These are phyloP conservation scores for Gonatopus flavifemur DNA, from an alignment of 1,140 invertebrate species.

Conservation along the genomic window DNA sequence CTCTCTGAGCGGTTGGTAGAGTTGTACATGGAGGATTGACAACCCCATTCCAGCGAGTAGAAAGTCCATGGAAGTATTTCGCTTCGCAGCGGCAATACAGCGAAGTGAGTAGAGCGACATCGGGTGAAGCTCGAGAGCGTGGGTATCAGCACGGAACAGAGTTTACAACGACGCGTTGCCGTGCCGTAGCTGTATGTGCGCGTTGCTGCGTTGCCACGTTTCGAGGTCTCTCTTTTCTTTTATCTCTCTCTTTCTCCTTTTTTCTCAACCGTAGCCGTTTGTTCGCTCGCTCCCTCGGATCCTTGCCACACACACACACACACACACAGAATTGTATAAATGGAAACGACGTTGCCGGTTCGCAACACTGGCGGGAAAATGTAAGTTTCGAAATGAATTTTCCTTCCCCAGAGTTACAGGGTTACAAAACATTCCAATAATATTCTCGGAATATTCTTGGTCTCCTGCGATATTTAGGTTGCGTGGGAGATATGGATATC, in stretches of 20 bases:
- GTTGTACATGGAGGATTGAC: constrained; percentile 21
- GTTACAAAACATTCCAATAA: too few species aligned
- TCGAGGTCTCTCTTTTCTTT: constrained; percentile 39
- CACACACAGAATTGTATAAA: too few species aligned
- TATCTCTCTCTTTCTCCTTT: too few species aligned
- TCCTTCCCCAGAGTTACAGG: constrained; percentile 35
- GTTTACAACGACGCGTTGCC: constrained; percentile 52
- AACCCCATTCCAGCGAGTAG: constrained; percentile 55
- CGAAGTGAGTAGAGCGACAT: too few species aligned
- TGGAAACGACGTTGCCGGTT: constrained; percentile 37
- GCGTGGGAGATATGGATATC: too few species aligned
- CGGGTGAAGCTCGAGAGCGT: constrained; percentile 50
- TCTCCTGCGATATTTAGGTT: too few species aligned
- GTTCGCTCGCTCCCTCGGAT: constrained; percentile 18
- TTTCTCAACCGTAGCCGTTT: too few species aligned
- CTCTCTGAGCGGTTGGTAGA: too few species aligned
- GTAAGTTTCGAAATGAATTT: constrained; percentile 55
- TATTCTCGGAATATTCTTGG: too few species aligned
- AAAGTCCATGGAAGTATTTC: constrained; percentile 52
- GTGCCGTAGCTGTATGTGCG: too few species aligned
- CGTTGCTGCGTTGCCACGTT: constrained; percentile 55
- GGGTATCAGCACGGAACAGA: constrained; percentile 60
- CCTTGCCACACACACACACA: too few species aligned
- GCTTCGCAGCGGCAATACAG: constrained; percentile 26
- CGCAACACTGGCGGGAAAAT: constrained; percentile 54